Evolutionary conservation across 2,113 vertebrate species (phyloP), one percentile per base, ranked within the genome.

Genomic region (Triplophysa tibetana): DNA sequence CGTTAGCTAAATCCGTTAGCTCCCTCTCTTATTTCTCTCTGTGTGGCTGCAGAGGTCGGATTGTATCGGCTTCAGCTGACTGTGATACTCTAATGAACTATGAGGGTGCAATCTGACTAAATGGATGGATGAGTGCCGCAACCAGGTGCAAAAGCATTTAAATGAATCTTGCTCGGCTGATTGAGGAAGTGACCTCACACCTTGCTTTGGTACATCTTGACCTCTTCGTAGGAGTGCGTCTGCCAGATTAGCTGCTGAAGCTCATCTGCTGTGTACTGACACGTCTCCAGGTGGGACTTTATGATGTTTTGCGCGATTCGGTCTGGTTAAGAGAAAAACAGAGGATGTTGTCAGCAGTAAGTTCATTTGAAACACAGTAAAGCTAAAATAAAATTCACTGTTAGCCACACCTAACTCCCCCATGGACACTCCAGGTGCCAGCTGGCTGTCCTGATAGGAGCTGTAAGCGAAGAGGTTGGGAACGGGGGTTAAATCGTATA

Each of bases 231-330:
- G 38, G 96, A 96, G 88, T 99, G 97, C 8, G 97, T 98, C 91
- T 99, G 98, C 98, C 98, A 99, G 0, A 96, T 96, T 69, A 99
- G 92, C 91, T 98, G 97, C 91, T 99, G 98, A 33, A 99, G 92
- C 87, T 99, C 98, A 48, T 99, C 98, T 84, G 95, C 93, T 63
- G 98, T 99, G 89, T 98, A 99, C 77, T 99, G 98, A 92, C 98
- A 99, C 0, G 98, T 99, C 92, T 99, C 98, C 94, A 98, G 88
- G 87, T 99, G 97, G 82, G 97, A 99, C 89, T 99, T 99, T 87
- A 99, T 98, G 89, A 99, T 99, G 92, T 99, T 99, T 93, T 99
- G 98, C 88, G 97, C 96, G 89, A 99, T 97, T 86, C 96, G 96
- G 88, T 99, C 98, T 99, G 79, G 66, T 29, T 58, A 60, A 82